A percentile compares a stretch with the other conserved stretches of the same genome.
These are phyloP conservation scores for Ephialtes manifestator DNA, from an alignment of 2,888 invertebrate species.

Conservation along the genomic window DNA sequence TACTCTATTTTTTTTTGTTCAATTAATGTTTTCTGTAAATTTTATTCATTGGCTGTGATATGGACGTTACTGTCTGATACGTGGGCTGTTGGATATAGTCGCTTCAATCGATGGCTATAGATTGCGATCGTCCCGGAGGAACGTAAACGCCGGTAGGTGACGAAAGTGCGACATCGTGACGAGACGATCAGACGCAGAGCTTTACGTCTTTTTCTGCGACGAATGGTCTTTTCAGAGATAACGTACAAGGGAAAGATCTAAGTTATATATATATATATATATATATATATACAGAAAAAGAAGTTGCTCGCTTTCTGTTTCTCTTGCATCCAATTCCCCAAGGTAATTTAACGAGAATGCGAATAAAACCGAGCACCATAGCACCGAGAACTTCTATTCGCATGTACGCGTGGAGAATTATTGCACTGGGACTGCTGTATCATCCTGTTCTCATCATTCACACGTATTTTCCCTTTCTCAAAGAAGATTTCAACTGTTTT, in stretches of 20 bases:
- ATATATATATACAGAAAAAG: background rate
- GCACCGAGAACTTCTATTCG: constrained; percentile 14
- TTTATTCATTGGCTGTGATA: background rate
- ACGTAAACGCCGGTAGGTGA: constrained; percentile 19
- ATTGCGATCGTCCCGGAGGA: constrained; percentile 13
- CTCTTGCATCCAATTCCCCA: constrained; percentile 39
- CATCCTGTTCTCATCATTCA: constrained; percentile 6
- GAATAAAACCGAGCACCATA: constrained; percentile 34
- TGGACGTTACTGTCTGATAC: background rate
- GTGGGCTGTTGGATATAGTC: background rate
- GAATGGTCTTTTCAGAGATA: constrained; percentile 15
- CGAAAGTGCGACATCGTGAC: constrained; percentile 37
- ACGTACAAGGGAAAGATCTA: constrained; percentile 11
- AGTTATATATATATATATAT: background rate
- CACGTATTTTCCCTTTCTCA: background rate
- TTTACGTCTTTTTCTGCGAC: constrained; percentile 29
- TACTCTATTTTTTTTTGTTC: no score
- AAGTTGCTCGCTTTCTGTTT: constrained; percentile 8
- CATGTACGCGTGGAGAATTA: constrained; percentile 33
- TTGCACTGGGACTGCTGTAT: constrained; percentile 16
- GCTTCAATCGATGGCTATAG: background rate
- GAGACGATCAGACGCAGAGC: constrained; percentile 28
- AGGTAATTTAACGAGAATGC: constrained; percentile 48
- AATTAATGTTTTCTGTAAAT: background rate
- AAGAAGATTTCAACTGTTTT: background rate